These are phyloP conservation scores for Nudaria mundana DNA, from an alignment of 2,888 invertebrate genomes.

Conservation along the genomic window DNA sequence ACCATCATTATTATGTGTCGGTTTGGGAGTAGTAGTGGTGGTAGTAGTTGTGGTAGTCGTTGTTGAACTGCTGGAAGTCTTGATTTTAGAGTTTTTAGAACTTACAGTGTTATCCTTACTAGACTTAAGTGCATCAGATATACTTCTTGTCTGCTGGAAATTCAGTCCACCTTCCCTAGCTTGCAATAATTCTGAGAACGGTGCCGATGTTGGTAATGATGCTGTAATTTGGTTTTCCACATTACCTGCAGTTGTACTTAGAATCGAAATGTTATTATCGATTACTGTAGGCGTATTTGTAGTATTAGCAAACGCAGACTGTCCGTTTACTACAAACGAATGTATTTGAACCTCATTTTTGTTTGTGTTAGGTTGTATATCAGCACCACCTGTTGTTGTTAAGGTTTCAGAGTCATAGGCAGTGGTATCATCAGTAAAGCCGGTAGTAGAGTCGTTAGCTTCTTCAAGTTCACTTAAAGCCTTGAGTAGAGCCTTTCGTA, in stretches of 20 bases:
- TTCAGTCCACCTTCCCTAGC: conserved; percentile 57
- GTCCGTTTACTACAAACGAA: conserved; percentile 78
- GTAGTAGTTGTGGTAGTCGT: conserved; percentile 74
- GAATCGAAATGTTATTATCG: conserved; percentile 66
- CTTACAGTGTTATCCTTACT: conserved; percentile 39
- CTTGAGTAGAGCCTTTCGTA: conserved; percentile 87
- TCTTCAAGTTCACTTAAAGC: conserved; percentile 89
- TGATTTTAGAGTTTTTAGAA: conserved; percentile 39
- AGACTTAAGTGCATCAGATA: conserved; percentile 47
- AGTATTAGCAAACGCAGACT: conserved; percentile 61
- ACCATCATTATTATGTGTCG: conserved; percentile 85
- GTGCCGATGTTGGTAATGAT: conserved; percentile 59
- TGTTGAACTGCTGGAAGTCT: conserved; percentile 36
- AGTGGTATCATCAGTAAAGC: conserved; percentile 49
- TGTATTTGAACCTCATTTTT: conserved; percentile 77
- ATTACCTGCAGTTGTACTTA: conserved; percentile 69
- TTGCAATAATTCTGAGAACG: conserved; percentile 68
- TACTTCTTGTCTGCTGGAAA: conserved; percentile 66
- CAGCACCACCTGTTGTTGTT: conserved; percentile 59
- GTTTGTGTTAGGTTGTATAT: conserved; percentile 45
- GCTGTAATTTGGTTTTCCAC: conserved; percentile 70
- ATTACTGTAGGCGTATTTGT: conserved; percentile 54
- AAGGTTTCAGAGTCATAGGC: conserved; percentile 61
- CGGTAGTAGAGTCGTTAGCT: conserved; percentile 71
- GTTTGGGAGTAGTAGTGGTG: conserved; percentile 83